Evolutionary conservation across 2,888 invertebrate species (phyloP), one percentile per base, ranked within the genome.

Genomic region (Scaptomyza cyrtandrae): DNA sequence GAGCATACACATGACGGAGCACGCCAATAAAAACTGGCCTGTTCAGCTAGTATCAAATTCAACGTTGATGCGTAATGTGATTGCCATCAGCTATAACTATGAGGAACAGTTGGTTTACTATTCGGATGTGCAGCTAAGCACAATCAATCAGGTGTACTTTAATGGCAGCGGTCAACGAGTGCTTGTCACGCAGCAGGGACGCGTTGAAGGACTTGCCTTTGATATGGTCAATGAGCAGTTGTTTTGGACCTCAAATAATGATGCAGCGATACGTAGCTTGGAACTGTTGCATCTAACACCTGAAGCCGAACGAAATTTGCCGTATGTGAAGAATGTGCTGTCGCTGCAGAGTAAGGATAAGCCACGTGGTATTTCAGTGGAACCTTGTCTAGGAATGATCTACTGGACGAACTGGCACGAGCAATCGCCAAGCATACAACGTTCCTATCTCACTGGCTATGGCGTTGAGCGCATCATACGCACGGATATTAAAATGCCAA

Each of bases 381-480:
- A 98, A 91, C 95, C 96, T 55, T 98, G 98, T 91, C 94, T 95
- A 76, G 92, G 91, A 19, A 92, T 92, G 91, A 90, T 93, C 14
- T 98, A 96, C 92, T 98, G 97, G 97, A 97, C 97, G 9, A 97
- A 98, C 93, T 98, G 98, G 97, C 96, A 97, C 92, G 94, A 95
- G 68, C 93, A 95, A 59, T 93, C 94, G 49, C 97, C 98, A 0
- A 94, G 94, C 73, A 96, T 98, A 79, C 97, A 97, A 92, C 94
- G 97, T 71, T 95, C 96, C 2, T 95, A 93, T 88, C 92, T 94
- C 33, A 94, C 94, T 75, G 96, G 96, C 1, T 95, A 93, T 81
- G 94, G 93, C 10, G 92, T 94, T 35, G 94, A 96, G 89, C 93
- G 94, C 41, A 95, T 97, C 61, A 95, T 97, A 56, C 95, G 94